A percentile compares a stretch with the other conserved stretches of the same genome.
Evolutionary conservation across 1,140 invertebrate species (phyloP).

Genomic region (Diorhabda sublineata): DNA sequence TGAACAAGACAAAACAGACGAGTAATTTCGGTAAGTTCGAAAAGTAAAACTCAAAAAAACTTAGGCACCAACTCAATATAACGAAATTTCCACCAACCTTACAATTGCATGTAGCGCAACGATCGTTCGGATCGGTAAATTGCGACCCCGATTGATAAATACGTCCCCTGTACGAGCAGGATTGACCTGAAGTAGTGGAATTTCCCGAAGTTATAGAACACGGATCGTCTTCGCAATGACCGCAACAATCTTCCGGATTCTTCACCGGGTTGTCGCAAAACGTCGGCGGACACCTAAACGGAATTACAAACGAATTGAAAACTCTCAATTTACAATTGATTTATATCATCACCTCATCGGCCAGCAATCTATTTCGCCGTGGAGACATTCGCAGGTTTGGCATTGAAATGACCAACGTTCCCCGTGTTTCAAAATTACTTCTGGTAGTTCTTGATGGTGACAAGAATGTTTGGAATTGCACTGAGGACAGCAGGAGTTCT

Average conservation of each 20-base stretch:
- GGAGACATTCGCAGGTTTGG: constrained; percentile 83
- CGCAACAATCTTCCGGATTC: constrained; percentile 64
- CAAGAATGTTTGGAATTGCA: constrained; percentile 69
- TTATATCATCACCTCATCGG: constrained; percentile 62
- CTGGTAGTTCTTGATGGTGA: constrained; percentile 71
- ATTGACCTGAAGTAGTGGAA: constrained; percentile 42
- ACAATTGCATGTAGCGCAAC: constrained; percentile 72
- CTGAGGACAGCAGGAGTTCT: constrained; percentile 72
- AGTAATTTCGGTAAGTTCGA: constrained; percentile 4
- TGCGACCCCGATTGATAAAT: constrained; percentile 57
- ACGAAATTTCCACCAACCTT: constrained; percentile 53
- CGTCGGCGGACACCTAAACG: constrained; percentile 61
- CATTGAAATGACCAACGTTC: constrained; percentile 86
- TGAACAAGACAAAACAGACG: constrained; percentile 18
- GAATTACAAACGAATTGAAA: background rate
- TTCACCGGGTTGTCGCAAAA: constrained; percentile 64
- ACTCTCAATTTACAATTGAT: background rate
- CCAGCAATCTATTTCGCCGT: constrained; percentile 87
- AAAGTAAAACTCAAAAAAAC: constrained; percentile 7
- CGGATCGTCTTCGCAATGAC: constrained; percentile 67
- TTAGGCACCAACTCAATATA: constrained; percentile 3
- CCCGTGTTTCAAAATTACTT: constrained; percentile 71
- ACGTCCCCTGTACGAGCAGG: constrained; percentile 57
- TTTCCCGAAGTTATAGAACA: constrained; percentile 44
- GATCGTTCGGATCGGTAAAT: constrained; percentile 60